Conservation (phyloP, 2,113 vertebrate genomes). For the Podarcis raffonei region DNA sequence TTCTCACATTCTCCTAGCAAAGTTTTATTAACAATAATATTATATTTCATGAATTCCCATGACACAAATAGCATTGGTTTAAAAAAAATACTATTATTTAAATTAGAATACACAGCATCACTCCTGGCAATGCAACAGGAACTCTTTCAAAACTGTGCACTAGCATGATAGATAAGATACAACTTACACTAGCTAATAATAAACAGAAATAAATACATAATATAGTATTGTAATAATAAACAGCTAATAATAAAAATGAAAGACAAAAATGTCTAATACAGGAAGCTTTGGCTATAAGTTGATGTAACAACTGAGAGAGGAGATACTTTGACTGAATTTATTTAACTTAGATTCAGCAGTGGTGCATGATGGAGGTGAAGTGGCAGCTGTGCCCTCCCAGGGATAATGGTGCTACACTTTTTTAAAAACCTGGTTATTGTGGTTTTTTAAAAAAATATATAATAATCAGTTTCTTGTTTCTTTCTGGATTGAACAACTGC, state of each 20-base stretch:
- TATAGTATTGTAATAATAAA: no score
- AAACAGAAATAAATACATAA: no score
- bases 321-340: background rate
- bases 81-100: background rate
- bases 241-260: background rate
- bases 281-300: background rate
- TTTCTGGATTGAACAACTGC: no score
- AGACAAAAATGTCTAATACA: background rate
- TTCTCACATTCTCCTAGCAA: background rate
- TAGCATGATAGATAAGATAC: background rate
- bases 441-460: no score
- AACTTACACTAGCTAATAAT: no score
- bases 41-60: background rate
- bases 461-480: no score
- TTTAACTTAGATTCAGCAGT: background rate
- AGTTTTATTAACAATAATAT: background rate
- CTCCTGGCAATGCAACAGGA: background rate
- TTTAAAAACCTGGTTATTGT: no score
- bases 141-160: background rate
- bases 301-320: background rate
- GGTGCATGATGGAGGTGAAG: no score
- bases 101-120: background rate
- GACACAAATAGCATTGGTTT: background rate
- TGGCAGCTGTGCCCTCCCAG: no score
- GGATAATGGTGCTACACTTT: no score